Base-by-base conservation (phyloP, 2,888 invertebrate species). In the Drosophila nr. perissopoda region DNA sequence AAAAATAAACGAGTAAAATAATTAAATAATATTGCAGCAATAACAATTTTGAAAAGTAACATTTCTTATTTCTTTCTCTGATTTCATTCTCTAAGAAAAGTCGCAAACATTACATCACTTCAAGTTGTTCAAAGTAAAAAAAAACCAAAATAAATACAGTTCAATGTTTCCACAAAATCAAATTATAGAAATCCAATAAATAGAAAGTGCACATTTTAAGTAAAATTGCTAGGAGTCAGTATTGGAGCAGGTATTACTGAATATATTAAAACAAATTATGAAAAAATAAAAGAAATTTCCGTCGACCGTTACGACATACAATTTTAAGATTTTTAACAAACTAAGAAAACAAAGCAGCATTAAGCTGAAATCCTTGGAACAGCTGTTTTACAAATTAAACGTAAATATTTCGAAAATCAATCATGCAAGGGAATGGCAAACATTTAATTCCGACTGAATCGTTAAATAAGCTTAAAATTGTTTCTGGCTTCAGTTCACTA, bases 391-490 rank as follows among this genome's bases (percentile, higher is more conserved):
- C 21, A 58, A 46, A 48, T n/a, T n/a, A 31, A 42, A 34, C 48
- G 38, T 13, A 21, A n/a, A 29, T 63, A 72, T 21, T 36, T 54
- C 38, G 21, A 21, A 10, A 42, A 74, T 54, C 40, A 64, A 53
- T 61, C 51, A 21, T 1, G 51, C 33, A 25, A 38, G 53, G 29
- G 18, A 34, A 29, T 36, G 16, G 34, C 18, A 54, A 67, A 34
- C 38, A 57, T 62, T 68, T 65, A 60, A 68, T 54, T 48, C 25
- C 42, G 25, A 56, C 40, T 49, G 34, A 46, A 40, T 34, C 13
- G 31, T n/a, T 38, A 67, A 89, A 77, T 68, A 79, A 33, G 84
- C 88, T 88, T 84, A 76, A 76, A 87, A 76, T 70, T 69, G 83
- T 80, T 71, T 80, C 48, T 62, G 64, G 65, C 63, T 82, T 62